Evolutionary conservation across 1,140 invertebrate genomes (phyloP), one percentile per base, ranked within the genome.

Genomic region (Grapholita molesta): DNA sequence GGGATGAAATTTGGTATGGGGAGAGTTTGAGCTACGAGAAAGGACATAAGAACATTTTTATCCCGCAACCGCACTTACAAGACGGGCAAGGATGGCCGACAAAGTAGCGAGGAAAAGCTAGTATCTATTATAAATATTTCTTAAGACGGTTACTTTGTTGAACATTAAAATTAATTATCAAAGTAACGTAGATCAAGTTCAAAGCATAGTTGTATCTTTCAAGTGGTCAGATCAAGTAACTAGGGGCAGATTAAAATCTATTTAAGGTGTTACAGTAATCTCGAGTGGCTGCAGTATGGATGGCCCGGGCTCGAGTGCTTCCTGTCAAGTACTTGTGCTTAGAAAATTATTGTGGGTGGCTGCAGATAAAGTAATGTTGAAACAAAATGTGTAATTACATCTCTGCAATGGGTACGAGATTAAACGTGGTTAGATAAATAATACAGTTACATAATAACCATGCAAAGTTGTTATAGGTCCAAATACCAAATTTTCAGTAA

Each of bases 191-290:
- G 30, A 35, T 65, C 64, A 35, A 38, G 33, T 65, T 38, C 33
- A 33, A 61, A 61, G 55, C 25, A 61, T 61, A 61, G 25, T 61
- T 61, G 55, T 61, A 35, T 64, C 70, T 81, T 84, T 81, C 76
- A 85, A 86, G 83, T 86, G 82, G 83, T 72, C 48, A 86, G 76
- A 84, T 85, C 77, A 80, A 81, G 81, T 82, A 79, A 74, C 64
- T 83, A 69, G 24, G 66, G 71, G 42, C 73, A 76, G 75, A 48
- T 48, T 83, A 78, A 69, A 76, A 83, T 84, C 80, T 89, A 85
- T 88, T 89, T 86, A 79, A 87, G 84, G 86, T 88, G 84, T 84
- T 83, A 78, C 66, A 73, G 75, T 79, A 80, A 88, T 90, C 85
- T 88, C 79, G 64, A 90, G 86, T 85, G 80, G 70, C 38, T 73